Evolutionary conservation across 1,140 invertebrate species (phyloP), one percentile per base, ranked within the genome.

Genomic region (Asobara japonica): DNA sequence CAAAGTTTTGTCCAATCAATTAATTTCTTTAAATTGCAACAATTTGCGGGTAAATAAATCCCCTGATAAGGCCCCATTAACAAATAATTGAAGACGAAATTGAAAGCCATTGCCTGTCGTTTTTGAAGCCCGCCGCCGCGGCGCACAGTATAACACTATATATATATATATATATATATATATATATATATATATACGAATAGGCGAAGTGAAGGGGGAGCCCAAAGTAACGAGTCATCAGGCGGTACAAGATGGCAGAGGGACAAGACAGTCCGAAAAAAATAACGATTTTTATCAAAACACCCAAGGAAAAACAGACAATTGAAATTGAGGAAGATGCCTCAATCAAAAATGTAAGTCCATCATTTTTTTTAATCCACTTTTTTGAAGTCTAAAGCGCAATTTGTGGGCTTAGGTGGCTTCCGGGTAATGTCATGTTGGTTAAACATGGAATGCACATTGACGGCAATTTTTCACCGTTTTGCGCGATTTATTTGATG

Each of bases 251-350:
- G 85, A 87, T 88, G 86, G 86, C 86, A 87, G 86, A 88, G 81
- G 81, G 78, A 77, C 84, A 82, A 77, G 81, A 84, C 67, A 77
- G 74, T 76, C 79, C 79, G 56, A 90, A 89, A 78, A 90, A 89
- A 87, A 94, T 98, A 84, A 96, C 91, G 79, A 91, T 99, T 83
- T 95, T 93, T 80, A 94, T 98, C 69, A 98, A 98, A 94, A 98
- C 97, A 74, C 94, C 96, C 33, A 98, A 98, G 90, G 96, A 98
- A 87, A 92, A 92, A 79, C 94, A 98, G 87, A 92, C 90, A 77
- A 90, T 98, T 72, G 92, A 96, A 89, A 92, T 97, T 60, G 92
- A 93, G 77, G 92, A 94, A 82, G 91, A 96, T 91, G 93, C 94
- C 65, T 91, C 92, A 78, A 93, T 98, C 71, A 96, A 96, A 90